Evolutionary conservation across 2,113 vertebrate genomes (phyloP).

Genomic region (Rhegmatorhina hoffmannsi): DNA sequence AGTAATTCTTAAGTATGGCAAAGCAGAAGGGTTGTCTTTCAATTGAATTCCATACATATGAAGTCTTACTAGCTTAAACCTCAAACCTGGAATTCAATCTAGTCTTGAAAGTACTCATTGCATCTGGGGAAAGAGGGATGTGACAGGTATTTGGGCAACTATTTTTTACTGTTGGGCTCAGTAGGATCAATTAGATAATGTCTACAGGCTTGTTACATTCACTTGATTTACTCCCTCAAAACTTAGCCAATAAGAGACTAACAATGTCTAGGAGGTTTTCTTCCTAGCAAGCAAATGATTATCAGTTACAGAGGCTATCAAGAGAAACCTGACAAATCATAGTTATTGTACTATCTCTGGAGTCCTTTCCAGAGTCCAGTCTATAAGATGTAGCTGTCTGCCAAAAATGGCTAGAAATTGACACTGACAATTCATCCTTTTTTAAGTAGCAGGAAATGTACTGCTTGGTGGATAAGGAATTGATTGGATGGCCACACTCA

Average conservation of each 20-base stretch:
- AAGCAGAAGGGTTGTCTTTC: background rate
- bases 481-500: background rate
- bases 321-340: background rate
- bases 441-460: background rate
- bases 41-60: background rate
- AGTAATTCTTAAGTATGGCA: background rate
- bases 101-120: background rate
- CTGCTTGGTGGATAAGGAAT: background rate
- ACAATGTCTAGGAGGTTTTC: background rate
- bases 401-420: background rate
- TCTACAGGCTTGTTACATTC: background rate
- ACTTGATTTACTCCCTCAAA: background rate
- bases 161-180: background rate
- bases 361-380: background rate
- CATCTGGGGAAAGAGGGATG: background rate
- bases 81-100: background rate
- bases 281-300: background rate
- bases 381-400: background rate
- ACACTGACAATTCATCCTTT: background rate
- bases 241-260: background rate
- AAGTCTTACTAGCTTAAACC: background rate
- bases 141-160: background rate
- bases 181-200: background rate
- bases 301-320: background rate
- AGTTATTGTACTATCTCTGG: background rate